Percentiles rank a stretch among this genome's conserved stretches.
Evolutionary conservation across 2,888 invertebrate genomes (phyloP).

Genomic region (Andrena chrysosceles): DNA sequence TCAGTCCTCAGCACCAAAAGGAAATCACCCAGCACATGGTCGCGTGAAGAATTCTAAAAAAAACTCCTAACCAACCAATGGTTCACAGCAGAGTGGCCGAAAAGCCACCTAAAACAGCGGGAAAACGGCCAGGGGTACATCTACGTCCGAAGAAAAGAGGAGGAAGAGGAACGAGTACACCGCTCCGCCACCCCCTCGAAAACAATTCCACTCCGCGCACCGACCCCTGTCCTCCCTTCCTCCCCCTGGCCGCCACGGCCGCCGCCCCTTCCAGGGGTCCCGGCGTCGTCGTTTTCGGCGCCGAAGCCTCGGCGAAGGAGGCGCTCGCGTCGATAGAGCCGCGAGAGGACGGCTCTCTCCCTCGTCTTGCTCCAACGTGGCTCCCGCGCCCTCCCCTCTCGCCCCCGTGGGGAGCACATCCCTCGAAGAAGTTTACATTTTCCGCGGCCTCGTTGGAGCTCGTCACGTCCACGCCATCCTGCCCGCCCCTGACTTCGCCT

Average conservation of each 20-base stretch:
- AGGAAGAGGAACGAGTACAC: not conserved
- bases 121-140: not conserved
- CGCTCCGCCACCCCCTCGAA: conserved; percentile 1
- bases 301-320: conserved; percentile 74
- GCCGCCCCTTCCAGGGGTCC: conserved; percentile 34
- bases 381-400: conserved; percentile 43
- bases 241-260: conserved; percentile 3
- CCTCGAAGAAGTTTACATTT: conserved; percentile 54
- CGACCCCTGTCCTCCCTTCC: conserved; percentile 16
- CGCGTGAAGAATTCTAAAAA: too few species aligned
- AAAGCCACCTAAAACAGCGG: not conserved
- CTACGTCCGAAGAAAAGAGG: not conserved
- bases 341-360: conserved; percentile 72
- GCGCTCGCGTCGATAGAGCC: conserved; percentile 85
- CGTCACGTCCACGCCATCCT: conserved; percentile 12
- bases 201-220: conserved; percentile 31
- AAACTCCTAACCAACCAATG: too few species aligned
- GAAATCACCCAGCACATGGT: too few species aligned
- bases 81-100: not conserved
- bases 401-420: conserved; percentile 18
- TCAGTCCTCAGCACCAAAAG: too few species aligned
- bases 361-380: conserved; percentile 49
- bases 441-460: conserved; percentile 42
- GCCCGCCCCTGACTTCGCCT: not conserved
- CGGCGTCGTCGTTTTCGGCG: conserved; percentile 69